These are phyloP conservation scores for Drosophila varians DNA, from an alignment of 1,140 invertebrate genomes.

Conservation along the genomic window DNA sequence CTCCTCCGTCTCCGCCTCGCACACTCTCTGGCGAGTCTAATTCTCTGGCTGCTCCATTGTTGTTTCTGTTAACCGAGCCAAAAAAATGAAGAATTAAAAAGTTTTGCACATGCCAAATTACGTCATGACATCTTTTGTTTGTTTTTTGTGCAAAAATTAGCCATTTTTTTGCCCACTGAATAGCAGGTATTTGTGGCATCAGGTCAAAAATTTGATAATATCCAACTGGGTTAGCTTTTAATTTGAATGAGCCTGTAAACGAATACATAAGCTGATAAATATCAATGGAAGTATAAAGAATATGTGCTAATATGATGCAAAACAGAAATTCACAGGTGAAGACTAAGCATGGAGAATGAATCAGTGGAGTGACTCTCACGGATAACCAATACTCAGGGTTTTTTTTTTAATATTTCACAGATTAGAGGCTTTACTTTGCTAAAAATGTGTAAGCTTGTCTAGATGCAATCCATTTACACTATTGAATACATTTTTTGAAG, in stretches of 20 bases:
- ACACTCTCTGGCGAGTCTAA: not conserved
- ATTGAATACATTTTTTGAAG: too few species aligned
- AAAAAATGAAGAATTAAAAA: conserved; percentile 50
- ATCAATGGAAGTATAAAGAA: not conserved
- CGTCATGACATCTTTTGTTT: conserved; percentile 56
- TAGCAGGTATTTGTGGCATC: conserved; percentile 16
- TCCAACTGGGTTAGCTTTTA: not conserved
- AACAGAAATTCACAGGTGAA: not conserved
- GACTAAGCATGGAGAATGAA: not conserved
- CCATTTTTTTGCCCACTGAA: conserved; percentile 24
- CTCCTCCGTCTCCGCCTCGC: too few species aligned
- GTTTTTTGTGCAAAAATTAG: conserved; percentile 36
- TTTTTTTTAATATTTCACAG: too few species aligned
- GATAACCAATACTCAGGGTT: not conserved
- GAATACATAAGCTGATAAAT: not conserved
- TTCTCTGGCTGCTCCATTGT: conserved; percentile 26
- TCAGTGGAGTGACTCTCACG: not conserved
- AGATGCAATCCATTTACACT: too few species aligned
- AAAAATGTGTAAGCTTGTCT: too few species aligned
- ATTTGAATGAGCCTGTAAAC: not conserved
- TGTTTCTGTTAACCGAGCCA: conserved; percentile 33
- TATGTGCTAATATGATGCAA: conserved; percentile 4
- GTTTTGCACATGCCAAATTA: conserved; percentile 66
- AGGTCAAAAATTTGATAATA: conserved; percentile 24
- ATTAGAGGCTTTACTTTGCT: too few species aligned